Evolutionary conservation across 1,140 invertebrate species (phyloP), one percentile per base, ranked within the genome.

Genomic region (Asbolus verrucosus): DNA sequence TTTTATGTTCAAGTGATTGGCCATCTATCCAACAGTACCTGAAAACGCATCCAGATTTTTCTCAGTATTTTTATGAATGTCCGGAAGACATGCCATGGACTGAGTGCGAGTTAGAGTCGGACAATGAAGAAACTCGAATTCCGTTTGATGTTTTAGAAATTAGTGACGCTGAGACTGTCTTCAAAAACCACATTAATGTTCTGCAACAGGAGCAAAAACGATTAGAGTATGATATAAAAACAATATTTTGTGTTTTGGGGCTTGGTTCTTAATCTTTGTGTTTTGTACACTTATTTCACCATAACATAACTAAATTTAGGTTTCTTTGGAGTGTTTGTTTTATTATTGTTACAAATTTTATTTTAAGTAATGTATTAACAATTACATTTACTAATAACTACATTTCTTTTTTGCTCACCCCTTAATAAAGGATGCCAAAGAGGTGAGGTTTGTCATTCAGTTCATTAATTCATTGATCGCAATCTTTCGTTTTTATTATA

Each of bases 131-230:
- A 72, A 84, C 85, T 30, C 86, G 93, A 77, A 95, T 98, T 79
- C 96, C 96, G 1, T 95, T 93, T 78, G 94, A 96, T 80, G 91
- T 98, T 50, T 83, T 98, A 6, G 92, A 95, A 75, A 94, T 93
- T 1, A 88, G 90, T 39, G 95, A 98, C 80, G 95, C 95, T 8
- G 94, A 97, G 82, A 91, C 89, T 0, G 92, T 95, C 5, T 98
- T 95, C 82, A 92, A 92, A 79, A 96, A 94, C 77, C 95, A 95
- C 82, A 87, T 96, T 16, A 94, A 95, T 80, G 90, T 92, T 50
- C 85, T 97, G 18, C 94, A 97, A 78, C 92, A 94, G 79, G 94
- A 96, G 80, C 91, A 95, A 77, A 91, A 93, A 79, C 91, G 93
- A 83, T 87, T 92, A 77, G 94, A 97, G 94, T 97, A 85, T 89